phyloP scores from a whole-genome alignment of 2,888 invertebrate genomes.

The Cyrtodaria siliqua region DNA sequence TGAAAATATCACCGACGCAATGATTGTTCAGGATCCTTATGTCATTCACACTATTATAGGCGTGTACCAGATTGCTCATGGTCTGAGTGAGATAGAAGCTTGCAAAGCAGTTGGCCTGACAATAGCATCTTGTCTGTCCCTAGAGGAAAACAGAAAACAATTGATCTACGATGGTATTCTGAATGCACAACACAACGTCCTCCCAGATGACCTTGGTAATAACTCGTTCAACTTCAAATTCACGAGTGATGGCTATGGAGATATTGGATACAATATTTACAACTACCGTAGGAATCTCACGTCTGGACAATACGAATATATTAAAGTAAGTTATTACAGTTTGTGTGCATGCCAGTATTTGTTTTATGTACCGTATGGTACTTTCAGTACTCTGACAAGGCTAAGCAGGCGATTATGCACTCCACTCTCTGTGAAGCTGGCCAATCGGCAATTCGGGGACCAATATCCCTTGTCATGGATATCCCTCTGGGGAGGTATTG shows the following conservation, averaged over 20 bases:
- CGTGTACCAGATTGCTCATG: conserved; percentile 83
- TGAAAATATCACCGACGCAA: conserved; percentile 75
- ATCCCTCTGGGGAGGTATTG: not conserved
- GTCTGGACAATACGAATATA: conserved; percentile 68
- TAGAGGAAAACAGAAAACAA: conserved; percentile 77
- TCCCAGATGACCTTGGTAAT: conserved; percentile 76
- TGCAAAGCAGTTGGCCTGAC: conserved; percentile 69
- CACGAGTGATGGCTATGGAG: conserved; percentile 84
- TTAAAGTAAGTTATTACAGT: conserved; percentile 70
- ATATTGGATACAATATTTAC: conserved; percentile 84
- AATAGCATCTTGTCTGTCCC: conserved; percentile 74
- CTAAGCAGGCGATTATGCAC: too few species aligned
- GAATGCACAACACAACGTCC: conserved; percentile 72
- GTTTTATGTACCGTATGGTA: too few species aligned
- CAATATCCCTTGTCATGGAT: too few species aligned
- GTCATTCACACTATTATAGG: conserved; percentile 84
- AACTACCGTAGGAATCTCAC: conserved; percentile 78
- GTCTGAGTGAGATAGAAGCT: conserved; percentile 79
- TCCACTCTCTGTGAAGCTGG: too few species aligned
- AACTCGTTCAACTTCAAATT: conserved; percentile 84
- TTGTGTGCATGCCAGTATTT: too few species aligned
- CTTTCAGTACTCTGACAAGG: too few species aligned
- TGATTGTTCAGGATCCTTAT: conserved; percentile 80
- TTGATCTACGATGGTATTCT: conserved; percentile 74
- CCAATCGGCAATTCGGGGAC: too few species aligned